Conservation (phyloP, 2,113 vertebrate species). For the Ameiurus melas region DNA sequence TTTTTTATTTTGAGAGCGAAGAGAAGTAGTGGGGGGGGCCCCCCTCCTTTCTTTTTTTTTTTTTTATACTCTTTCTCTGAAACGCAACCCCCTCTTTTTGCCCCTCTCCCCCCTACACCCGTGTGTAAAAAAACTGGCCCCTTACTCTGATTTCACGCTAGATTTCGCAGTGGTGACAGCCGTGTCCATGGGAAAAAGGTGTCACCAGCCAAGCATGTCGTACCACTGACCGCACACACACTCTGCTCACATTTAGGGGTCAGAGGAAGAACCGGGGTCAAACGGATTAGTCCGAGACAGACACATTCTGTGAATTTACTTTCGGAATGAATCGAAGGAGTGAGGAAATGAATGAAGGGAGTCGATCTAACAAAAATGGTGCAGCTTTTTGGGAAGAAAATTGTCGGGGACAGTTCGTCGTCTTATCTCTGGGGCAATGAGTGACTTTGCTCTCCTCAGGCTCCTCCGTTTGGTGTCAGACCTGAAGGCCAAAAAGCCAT, state of each 20-base stretch:
- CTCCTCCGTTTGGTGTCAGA: background rate
- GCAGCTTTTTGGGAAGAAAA: background rate
- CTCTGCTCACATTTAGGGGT: slow-evolving; percentile 28
- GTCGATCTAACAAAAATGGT: background rate
- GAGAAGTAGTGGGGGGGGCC: too few species aligned
- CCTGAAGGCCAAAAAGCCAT: background rate
- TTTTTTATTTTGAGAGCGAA: too few species aligned
- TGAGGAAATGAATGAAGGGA: slow-evolving; percentile 8
- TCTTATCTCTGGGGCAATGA: background rate
- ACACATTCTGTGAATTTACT: slow-evolving; percentile 2
- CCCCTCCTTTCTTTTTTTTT: background rate
- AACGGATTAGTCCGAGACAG: slow-evolving; percentile 25
- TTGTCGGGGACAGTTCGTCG: background rate
- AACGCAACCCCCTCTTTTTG: slow-evolving; percentile 36
- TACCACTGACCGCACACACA: slow-evolving; percentile 31
- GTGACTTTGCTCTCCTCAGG: background rate
- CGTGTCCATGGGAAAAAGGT: slow-evolving; percentile 34
- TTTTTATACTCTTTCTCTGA: slow-evolving; percentile 31
- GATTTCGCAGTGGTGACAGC: slow-evolving; percentile 42
- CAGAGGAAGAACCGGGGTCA: slow-evolving; percentile 36
- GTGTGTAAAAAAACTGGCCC: too few species aligned
- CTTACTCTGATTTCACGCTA: slow-evolving; percentile 42
- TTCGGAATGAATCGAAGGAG: background rate
- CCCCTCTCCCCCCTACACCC: too few species aligned
- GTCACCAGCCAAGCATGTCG: slow-evolving; percentile 10